These are phyloP conservation scores for Drosophila obscura DNA, from an alignment of 1,140 invertebrate genomes.

Conservation along the genomic window DNA sequence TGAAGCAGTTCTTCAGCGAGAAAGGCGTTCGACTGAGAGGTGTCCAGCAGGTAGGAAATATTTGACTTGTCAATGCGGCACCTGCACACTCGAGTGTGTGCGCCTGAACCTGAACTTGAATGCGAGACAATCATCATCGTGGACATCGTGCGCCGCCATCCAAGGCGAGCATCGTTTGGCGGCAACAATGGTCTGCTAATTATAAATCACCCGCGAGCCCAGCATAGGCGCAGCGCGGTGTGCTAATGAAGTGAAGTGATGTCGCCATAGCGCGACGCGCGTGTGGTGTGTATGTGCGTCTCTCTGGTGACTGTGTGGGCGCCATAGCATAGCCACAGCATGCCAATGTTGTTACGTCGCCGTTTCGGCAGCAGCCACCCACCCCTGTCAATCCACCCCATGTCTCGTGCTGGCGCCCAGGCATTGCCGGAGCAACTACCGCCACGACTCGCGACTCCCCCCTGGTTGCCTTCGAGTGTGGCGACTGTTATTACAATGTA, in stretches of 20 bases:
- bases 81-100: not conserved
- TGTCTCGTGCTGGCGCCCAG: slow-evolving; percentile 14
- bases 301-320: slow-evolving; percentile 59
- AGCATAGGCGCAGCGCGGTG: slow-evolving; percentile 50
- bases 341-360: slow-evolving; percentile 77
- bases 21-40: no score
- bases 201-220: slow-evolving; percentile 69
- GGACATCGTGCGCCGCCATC: slow-evolving; percentile 6
- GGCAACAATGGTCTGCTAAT: slow-evolving; percentile 77
- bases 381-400: slow-evolving; percentile 23
- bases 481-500: slow-evolving; percentile 34
- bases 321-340: slow-evolving; percentile 61
- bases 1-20: no score
- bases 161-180: slow-evolving; percentile 55
- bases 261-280: slow-evolving; percentile 10
- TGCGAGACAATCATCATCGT: slow-evolving; percentile 32
- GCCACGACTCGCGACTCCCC: slow-evolving; percentile 17
- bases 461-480: slow-evolving; percentile 40
- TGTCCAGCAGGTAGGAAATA: no score
- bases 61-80: no score
- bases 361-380: slow-evolving; percentile 12
- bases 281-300: slow-evolving; percentile 2
- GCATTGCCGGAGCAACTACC: slow-evolving; percentile 22
- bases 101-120: slow-evolving; percentile 70
- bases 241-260: slow-evolving; percentile 28